Evolutionary conservation across 2,113 vertebrate genomes (phyloP).

Genomic region (Alectura lathami): DNA sequence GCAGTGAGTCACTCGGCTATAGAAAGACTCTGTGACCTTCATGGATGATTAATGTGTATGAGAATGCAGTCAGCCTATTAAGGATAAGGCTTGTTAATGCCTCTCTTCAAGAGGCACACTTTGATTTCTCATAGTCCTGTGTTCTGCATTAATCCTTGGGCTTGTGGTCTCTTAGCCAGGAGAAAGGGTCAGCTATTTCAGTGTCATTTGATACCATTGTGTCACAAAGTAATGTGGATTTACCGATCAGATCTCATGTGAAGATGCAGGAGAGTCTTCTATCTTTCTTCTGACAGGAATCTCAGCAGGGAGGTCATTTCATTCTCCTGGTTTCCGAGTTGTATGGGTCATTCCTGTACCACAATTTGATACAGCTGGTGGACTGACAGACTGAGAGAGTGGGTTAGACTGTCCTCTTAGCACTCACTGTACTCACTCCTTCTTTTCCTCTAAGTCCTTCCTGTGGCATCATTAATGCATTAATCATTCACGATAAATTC

Average conservation of each 20-base stretch:
- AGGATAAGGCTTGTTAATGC: not conserved
- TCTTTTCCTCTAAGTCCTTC: not conserved
- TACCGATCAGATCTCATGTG: not conserved
- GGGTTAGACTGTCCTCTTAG: not conserved
- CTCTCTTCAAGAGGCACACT: not conserved
- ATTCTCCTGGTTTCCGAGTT: not conserved
- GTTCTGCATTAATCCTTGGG: not conserved
- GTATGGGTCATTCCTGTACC: not conserved
- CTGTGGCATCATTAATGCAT: not conserved
- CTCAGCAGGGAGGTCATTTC: not conserved
- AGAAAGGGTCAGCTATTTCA: not conserved
- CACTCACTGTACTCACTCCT: not conserved
- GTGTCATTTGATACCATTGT: not conserved
- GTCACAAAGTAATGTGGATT: not conserved
- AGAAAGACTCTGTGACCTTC: not conserved
- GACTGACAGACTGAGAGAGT: not conserved
- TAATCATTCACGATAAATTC: not conserved
- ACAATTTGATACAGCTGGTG: not conserved
- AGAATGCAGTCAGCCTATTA: not conserved
- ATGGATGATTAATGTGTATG: not conserved
- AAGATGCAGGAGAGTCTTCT: not conserved
- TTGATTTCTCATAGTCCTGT: not conserved
- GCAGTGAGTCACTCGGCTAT: not conserved
- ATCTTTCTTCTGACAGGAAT: not conserved
- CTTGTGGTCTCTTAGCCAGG: not conserved